Percentiles rank a stretch among this genome's conserved stretches.
Conservation (phyloP, 2,888 invertebrate species). For the Tenthredo scrophulariae region DNA sequence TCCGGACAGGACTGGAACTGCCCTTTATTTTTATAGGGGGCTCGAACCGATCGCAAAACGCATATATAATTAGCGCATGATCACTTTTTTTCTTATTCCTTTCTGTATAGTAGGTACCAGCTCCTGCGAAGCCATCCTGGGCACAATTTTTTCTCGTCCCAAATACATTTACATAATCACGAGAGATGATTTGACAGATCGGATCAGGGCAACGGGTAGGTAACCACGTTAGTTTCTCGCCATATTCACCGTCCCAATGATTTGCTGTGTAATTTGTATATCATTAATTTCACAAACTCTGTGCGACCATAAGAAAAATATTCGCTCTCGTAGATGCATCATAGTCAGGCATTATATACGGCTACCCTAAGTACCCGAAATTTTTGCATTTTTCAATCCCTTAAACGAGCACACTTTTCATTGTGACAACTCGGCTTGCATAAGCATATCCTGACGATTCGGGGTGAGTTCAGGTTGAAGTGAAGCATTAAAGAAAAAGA, state of each 20-base stretch:
- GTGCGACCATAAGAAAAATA: neutral
- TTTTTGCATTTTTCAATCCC: neutral
- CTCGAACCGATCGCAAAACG: slow-evolving; percentile 58
- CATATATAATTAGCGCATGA: slow-evolving; percentile 60
- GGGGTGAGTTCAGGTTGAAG: neutral
- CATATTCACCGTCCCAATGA: slow-evolving; percentile 52
- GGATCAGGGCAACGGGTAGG: slow-evolving; percentile 1
- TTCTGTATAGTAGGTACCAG: neutral
- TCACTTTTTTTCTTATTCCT: slow-evolving; percentile 35
- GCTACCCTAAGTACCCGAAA: neutral
- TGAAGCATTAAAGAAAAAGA: neutral
- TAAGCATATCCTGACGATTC: neutral
- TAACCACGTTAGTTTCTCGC: too few relatives aligned
- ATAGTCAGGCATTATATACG: neutral
- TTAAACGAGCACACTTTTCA: slow-evolving; percentile 1
- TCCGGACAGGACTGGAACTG: slow-evolving; percentile 55
- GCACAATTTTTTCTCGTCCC: neutral
- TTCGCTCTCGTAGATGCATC: neutral
- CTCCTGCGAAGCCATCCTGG: neutral
- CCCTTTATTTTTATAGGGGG: slow-evolving; percentile 57
- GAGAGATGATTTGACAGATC: slow-evolving; percentile 45
- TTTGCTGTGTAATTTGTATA: slow-evolving; percentile 68
- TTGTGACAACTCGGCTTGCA: neutral
- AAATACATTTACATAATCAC: slow-evolving; percentile 38
- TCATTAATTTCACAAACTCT: slow-evolving; percentile 64